Evolutionary conservation across 2,888 invertebrate species (phyloP).

Genomic region (Melitaea athalia): DNA sequence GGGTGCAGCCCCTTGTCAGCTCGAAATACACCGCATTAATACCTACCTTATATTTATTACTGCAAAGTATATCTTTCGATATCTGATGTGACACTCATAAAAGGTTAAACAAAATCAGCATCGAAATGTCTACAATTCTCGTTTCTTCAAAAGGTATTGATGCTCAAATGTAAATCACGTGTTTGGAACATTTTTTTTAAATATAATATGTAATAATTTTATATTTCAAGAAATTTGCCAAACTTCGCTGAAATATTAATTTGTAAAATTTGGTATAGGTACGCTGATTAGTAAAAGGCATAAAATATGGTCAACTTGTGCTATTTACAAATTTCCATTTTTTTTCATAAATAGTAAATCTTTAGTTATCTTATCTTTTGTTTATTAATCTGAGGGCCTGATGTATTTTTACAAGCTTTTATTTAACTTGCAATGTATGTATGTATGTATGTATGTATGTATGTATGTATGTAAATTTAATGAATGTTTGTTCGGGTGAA

Average conservation of each 20-base stretch:
- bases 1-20: constrained; percentile 57
- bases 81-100: not conserved
- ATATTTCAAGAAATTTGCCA: not conserved
- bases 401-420: too few relatives aligned
- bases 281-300: too few relatives aligned
- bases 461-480: too few relatives aligned
- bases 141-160: constrained; percentile 4
- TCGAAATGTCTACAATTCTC: constrained; percentile 26
- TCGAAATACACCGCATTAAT: constrained; percentile 13
- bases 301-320: too few relatives aligned
- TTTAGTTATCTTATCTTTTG: too few relatives aligned
- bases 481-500: too few relatives aligned
- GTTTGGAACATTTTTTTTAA: not conserved
- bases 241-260: not conserved
- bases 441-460: too few relatives aligned
- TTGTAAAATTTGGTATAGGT: too few relatives aligned
- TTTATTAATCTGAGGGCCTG: too few relatives aligned
- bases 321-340: too few relatives aligned
- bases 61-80: constrained; percentile 14
- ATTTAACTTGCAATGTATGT: too few relatives aligned
- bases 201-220: not conserved
- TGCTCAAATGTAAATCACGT: not conserved
- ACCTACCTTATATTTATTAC: constrained; percentile 14
- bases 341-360: too few relatives aligned
- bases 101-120: constrained; percentile 23